These are phyloP conservation scores for Physella acuta DNA, from an alignment of 1,140 invertebrate genomes.

Conservation along the genomic window DNA sequence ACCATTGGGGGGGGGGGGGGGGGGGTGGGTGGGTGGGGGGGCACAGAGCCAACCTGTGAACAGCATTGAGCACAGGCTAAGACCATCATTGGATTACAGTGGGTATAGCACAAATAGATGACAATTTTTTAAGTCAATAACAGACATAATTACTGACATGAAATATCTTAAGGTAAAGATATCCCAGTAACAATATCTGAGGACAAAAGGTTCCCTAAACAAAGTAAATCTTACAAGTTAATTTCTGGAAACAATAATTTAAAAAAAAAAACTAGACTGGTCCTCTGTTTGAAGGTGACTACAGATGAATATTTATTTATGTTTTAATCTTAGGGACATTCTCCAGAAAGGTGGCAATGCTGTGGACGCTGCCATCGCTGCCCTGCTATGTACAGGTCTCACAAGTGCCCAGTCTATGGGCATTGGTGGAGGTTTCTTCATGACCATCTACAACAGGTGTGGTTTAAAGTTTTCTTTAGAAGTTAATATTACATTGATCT, in stretches of 20 bases:
- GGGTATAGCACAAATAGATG: background rate
- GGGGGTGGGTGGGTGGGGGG: background rate
- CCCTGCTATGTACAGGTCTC: constrained; percentile 24
- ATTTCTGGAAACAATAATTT: background rate
- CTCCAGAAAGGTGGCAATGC: constrained; percentile 12
- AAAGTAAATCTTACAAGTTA: background rate
- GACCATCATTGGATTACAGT: background rate
- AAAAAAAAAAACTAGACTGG: background rate
- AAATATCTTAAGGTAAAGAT: background rate
- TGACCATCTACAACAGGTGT: constrained; percentile 21
- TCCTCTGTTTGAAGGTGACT: background rate
- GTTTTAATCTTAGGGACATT: background rate
- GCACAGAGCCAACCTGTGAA: background rate
- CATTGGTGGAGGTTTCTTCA: constrained; percentile 28
- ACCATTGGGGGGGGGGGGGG: no score
- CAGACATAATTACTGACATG: background rate
- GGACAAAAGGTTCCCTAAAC: background rate
- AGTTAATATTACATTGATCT: background rate
- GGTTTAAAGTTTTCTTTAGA: background rate
- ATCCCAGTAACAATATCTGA: background rate
- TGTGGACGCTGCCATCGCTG: constrained; percentile 18
- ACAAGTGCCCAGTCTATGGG: constrained; percentile 26
- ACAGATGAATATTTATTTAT: background rate
- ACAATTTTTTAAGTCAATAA: background rate
- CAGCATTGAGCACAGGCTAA: background rate